These are phyloP conservation scores for Donacobius atricapilla DNA, from an alignment of 2,113 vertebrate genomes.

Conservation along the genomic window DNA sequence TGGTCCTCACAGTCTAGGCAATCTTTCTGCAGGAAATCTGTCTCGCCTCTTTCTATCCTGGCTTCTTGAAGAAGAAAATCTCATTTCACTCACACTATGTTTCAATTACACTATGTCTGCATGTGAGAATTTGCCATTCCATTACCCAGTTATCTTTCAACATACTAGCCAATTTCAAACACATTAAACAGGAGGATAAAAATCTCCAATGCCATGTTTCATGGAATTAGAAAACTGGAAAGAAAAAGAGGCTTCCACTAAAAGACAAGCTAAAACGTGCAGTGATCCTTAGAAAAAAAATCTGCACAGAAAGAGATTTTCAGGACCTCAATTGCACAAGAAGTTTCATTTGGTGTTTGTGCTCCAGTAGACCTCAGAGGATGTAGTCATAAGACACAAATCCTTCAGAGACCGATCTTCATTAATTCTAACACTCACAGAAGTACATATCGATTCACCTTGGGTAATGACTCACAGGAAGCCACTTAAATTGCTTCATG, in stretches of 20 bases:
- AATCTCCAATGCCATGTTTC: not conserved
- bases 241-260: not conserved
- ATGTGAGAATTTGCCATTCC: not conserved
- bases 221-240: not conserved
- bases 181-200: not conserved
- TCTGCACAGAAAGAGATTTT: not conserved
- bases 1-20: not conserved
- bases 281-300: not conserved
- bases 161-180: not conserved
- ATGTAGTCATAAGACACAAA: not conserved
- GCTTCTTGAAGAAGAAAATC: not conserved
- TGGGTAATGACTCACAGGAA: not conserved
- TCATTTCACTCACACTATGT: not conserved
- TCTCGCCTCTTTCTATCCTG: not conserved
- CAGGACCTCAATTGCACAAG: not conserved
- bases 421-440: not conserved
- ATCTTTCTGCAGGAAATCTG: not conserved
- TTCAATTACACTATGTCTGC: not conserved
- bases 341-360: not conserved
- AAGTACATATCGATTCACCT: not conserved
- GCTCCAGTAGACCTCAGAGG: not conserved
- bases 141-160: not conserved
- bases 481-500: not conserved
- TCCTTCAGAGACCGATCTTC: conserved; percentile 15
- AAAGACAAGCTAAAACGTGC: not conserved